A percentile compares a stretch with the other conserved stretches of the same genome.
Conservation (phyloP, 2,797 vertebrate species). For the Adelosebastes latens region DNA sequence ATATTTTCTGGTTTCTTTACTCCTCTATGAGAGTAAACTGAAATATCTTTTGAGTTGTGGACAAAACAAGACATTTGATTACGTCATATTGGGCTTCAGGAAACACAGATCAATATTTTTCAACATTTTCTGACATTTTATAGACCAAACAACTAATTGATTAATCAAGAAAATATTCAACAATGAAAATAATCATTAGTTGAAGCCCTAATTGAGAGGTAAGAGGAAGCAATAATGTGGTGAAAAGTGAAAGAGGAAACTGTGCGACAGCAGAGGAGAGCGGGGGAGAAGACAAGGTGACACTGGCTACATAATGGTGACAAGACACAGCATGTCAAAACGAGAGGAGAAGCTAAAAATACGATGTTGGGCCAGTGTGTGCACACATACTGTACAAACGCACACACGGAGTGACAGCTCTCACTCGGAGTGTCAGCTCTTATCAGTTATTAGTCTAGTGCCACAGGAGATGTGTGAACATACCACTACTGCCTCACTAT, state of each 20-base stretch:
- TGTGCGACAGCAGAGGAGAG: constrained; percentile 7
- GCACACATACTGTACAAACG: constrained; percentile 13
- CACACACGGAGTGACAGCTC: constrained; percentile 37
- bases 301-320: constrained; percentile 41
- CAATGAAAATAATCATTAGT: too few species aligned
- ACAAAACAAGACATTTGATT: too few species aligned
- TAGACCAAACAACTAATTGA: too few species aligned
- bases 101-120: too few species aligned
- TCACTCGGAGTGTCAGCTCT: constrained; percentile 56
- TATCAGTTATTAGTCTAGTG: constrained; percentile 63
- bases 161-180: too few species aligned
- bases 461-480: constrained; percentile 55
- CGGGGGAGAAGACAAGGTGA: constrained; percentile 13
- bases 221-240: background rate
- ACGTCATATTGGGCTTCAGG: too few species aligned
- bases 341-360: constrained; percentile 51
- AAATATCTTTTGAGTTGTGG: too few species aligned
- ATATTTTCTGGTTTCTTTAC: too few species aligned
- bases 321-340: constrained; percentile 38
- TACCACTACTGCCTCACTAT: constrained; percentile 22
- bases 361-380: constrained; percentile 8
- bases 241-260: background rate
- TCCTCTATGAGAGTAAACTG: too few species aligned
- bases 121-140: too few species aligned
- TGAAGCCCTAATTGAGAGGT: background rate